Evolutionary conservation across 2,888 invertebrate species (phyloP), one percentile per base, ranked within the genome.

Genomic region (Sphinx pinastri): DNA sequence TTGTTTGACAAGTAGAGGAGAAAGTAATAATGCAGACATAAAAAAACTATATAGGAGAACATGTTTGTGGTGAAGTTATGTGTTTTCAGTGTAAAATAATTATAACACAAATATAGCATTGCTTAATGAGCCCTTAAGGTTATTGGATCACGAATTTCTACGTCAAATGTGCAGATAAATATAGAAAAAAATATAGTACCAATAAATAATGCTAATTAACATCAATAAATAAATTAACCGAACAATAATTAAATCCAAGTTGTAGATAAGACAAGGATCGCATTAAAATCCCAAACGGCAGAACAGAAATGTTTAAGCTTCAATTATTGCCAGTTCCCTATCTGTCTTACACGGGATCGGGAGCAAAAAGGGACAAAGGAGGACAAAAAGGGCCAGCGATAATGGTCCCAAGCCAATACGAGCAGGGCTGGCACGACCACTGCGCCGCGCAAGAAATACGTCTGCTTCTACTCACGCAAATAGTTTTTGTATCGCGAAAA

Each of bases 311-410:
- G 87, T 87, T 88, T 87, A 84, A 86, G 84, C 86, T 84, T 84
- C 91, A 91, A 92, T 91, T 88, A 91, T 90, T 90, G 89, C 88
- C 89, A 88, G 88, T 88, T 88, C 87, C 86, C 86, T 91, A 90
- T 92, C 91, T 89, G 88, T 90, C 88, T 87, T 87, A 87, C 88
- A 86, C 83, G 88, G 84, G 86, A 81, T 78, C 75, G 81, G 80
- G 83, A 79, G 77, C 83, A 88, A 88, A 88, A 86, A 86, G 86
- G 88, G 85, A 82, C 82, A 75, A 77, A 79, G 79, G 79, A 71
- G 71, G 80, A 85, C 88, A 90, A 91, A 91, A 89, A 89, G 87
- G 82, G 80, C 79, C 79, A 70, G 85, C 83, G 89, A 88, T 89
- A 90, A 92, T 91, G 86, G 86, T 80, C 79, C 82, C 83, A 84